Evolutionary conservation across 2,888 invertebrate genomes (phyloP).

Genomic region (Dryobota labecula): DNA sequence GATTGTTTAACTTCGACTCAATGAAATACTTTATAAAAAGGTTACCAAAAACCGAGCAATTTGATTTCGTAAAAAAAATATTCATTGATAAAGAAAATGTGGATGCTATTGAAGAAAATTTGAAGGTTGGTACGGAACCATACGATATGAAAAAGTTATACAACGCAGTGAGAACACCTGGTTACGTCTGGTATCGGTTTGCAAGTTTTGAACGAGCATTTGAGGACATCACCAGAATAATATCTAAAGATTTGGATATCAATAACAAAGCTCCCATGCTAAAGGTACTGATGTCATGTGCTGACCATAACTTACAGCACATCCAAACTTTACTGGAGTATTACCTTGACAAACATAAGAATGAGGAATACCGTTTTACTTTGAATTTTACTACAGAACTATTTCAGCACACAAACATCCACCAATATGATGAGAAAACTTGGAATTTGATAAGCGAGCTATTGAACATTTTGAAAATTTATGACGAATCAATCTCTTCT

Average conservation of each 20-base stretch:
- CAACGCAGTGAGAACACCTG: conserved; percentile 41
- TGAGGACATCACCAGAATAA: conserved; percentile 64
- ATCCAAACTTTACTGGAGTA: conserved; percentile 73
- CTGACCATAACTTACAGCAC: conserved; percentile 68
- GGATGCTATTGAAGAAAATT: conserved; percentile 55
- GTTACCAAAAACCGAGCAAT: conserved; percentile 75
- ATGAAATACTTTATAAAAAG: conserved; percentile 72
- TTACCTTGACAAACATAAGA: conserved; percentile 73
- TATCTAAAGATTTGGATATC: conserved; percentile 58
- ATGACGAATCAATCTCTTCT: conserved; percentile 61
- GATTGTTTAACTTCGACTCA: conserved; percentile 67
- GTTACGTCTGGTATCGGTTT: conserved; percentile 77
- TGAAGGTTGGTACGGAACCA: conserved; percentile 59
- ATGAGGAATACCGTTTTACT: conserved; percentile 70
- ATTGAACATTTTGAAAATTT: conserved; percentile 75
- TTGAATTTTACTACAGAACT: conserved; percentile 71
- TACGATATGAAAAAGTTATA: conserved; percentile 64
- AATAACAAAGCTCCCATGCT: conserved; percentile 70
- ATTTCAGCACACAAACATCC: conserved; percentile 65
- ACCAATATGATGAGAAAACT: conserved; percentile 71
- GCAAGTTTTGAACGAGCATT: conserved; percentile 79
- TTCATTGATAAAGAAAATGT: conserved; percentile 73
- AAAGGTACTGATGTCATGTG: conserved; percentile 71
- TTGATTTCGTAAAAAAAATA: conserved; percentile 75
- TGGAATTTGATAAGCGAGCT: conserved; percentile 79